phyloP scores from a whole-genome alignment of 2,113 vertebrate genomes.

The Dicrurus megarhynchus region DNA sequence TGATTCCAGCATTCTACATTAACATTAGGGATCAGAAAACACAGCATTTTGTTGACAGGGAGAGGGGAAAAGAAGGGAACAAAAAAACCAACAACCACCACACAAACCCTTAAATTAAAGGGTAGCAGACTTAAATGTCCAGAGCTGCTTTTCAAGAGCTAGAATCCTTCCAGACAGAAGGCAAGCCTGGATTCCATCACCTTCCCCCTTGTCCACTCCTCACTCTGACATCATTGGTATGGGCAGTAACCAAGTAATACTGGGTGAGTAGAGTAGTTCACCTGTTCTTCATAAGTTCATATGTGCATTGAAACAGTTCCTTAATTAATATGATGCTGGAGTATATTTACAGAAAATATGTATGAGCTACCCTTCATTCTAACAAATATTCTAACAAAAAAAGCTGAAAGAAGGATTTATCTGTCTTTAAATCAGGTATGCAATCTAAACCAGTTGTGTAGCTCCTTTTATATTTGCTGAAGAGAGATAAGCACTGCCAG shows the following conservation, averaged over 20 bases:
- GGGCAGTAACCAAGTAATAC: not conserved
- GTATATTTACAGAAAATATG: not conserved
- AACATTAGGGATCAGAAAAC: not conserved
- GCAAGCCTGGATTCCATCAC: not conserved
- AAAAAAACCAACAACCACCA: rapidly evolving
- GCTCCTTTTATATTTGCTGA: not conserved
- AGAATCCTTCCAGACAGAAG: not conserved
- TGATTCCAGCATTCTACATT: not conserved
- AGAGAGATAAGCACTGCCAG: not conserved
- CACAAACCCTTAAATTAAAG: not conserved
- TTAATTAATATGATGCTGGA: not conserved
- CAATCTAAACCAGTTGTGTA: not conserved
- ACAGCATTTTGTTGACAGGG: not conserved
- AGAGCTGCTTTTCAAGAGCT: not conserved
- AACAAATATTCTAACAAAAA: not conserved
- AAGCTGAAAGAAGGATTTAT: not conserved
- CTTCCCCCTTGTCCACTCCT: not conserved
- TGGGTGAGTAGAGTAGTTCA: not conserved
- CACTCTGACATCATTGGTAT: not conserved
- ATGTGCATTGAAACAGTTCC: not conserved
- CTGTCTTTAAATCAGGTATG: not conserved
- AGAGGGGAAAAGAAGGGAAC: rapidly evolving
- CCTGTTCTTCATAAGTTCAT: not conserved
- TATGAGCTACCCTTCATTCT: not conserved
- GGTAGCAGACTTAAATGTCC: not conserved